Conservation (phyloP, 2,797 vertebrate genomes). For the Cossypha dichroa region DNA sequence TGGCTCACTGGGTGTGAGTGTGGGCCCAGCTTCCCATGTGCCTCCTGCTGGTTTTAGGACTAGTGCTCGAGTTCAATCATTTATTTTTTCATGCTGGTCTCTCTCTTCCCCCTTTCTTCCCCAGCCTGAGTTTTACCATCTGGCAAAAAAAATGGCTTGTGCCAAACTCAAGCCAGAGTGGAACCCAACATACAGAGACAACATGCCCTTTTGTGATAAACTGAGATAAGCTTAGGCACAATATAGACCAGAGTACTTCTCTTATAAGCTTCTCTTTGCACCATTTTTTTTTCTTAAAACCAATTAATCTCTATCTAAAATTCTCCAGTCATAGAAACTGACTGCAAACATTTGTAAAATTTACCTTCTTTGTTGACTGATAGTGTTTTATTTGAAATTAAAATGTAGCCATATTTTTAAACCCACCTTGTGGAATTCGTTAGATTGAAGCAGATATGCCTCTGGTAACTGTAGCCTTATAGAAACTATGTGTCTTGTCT, state of each 20-base stretch:
- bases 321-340: neutral
- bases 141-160: neutral
- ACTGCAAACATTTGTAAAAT: neutral
- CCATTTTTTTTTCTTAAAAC: neutral
- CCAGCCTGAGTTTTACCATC: neutral
- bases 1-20: neutral
- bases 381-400: neutral
- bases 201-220: neutral
- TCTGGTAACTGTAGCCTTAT: neutral
- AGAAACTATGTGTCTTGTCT: neutral
- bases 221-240: neutral
- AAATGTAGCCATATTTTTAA: neutral
- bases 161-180: neutral
- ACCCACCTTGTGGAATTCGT: neutral
- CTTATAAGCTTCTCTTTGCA: neutral
- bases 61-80: neutral
- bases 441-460: neutral
- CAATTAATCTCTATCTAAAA: neutral
- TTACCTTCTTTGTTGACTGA: neutral
- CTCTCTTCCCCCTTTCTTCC: neutral
- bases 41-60: neutral
- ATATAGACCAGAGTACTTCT: neutral
- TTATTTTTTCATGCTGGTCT: neutral
- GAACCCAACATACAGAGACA: neutral
- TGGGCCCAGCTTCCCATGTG: neutral